Conservation (phyloP, 2,888 invertebrate species). For the Acanthosepion lycidas region DNA sequence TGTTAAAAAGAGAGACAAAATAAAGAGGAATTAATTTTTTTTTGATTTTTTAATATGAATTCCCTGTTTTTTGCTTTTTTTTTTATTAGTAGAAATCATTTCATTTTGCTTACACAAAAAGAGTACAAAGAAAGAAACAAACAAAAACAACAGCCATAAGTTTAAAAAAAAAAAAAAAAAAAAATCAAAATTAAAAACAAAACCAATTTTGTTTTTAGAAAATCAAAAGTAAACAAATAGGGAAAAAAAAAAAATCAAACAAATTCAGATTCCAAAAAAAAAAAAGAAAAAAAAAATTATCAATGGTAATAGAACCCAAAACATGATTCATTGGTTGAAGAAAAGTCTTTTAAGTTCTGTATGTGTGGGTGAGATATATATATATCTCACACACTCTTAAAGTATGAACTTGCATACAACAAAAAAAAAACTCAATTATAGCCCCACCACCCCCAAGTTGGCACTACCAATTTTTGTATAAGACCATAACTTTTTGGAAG, state of each 20-base stretch:
- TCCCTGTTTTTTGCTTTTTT: slow-evolving; percentile 17
- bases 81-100: slow-evolving; percentile 12
- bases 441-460: too few species aligned
- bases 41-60: background rate
- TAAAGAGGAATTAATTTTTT: background rate
- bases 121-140: slow-evolving; percentile 7
- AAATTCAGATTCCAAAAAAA: background rate
- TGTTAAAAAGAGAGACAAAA: background rate
- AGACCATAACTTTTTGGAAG: too few species aligned
- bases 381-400: background rate
- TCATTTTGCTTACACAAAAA: slow-evolving; percentile 1
- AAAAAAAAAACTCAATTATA: background rate
- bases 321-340: background rate
- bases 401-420: background rate
- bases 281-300: background rate
- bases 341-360: background rate
- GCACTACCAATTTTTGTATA: too few species aligned
- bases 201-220: background rate
- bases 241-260: background rate
- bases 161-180: background rate
- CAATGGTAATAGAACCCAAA: background rate
- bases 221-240: background rate
- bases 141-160: background rate
- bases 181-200: background rate
- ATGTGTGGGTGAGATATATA: background rate